Percentiles rank a stretch among this genome's conserved stretches.
phyloP scores from a whole-genome alignment of 2,797 vertebrate species.

The Thaleichthys pacificus region DNA sequence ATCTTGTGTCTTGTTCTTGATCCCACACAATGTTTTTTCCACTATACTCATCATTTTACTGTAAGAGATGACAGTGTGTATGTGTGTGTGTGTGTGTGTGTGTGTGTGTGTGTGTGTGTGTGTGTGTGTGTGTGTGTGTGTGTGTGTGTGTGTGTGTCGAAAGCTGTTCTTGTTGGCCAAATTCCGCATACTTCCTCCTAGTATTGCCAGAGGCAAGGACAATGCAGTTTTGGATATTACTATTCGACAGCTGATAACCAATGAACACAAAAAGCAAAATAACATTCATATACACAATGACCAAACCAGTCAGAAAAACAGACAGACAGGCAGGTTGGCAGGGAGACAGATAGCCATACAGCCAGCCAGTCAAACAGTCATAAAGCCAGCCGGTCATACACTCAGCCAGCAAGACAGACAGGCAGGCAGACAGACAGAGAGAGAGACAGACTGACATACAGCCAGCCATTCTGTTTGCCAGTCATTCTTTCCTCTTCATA shows the following conservation, averaged over 20 bases:
- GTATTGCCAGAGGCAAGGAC: not conserved
- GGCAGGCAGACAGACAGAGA: not conserved
- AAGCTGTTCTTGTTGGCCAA: not conserved
- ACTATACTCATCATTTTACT: not conserved
- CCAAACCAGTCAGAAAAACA: not conserved
- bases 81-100: slow-evolving; percentile 8
- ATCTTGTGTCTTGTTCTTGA: slow-evolving; percentile 32
- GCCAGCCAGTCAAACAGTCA: not conserved
- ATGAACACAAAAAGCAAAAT: not conserved
- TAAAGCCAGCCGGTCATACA: not conserved
- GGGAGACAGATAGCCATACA: not conserved
- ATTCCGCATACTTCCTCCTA: not conserved
- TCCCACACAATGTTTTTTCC: slow-evolving; percentile 18
- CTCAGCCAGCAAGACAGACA: not conserved
- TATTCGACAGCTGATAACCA: not conserved
- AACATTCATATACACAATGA: not conserved
- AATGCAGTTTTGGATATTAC: not conserved
- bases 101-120: slow-evolving; percentile 6
- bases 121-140: slow-evolving; percentile 2
- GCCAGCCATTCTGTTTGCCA: not conserved
- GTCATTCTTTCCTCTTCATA: slow-evolving; percentile 15
- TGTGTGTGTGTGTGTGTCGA: not conserved
- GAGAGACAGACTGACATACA: not conserved
- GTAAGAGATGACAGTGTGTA: not conserved
- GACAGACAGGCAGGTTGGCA: not conserved